Conservation (phyloP, 2,113 vertebrate genomes). For the Sebastes schlegelii region DNA sequence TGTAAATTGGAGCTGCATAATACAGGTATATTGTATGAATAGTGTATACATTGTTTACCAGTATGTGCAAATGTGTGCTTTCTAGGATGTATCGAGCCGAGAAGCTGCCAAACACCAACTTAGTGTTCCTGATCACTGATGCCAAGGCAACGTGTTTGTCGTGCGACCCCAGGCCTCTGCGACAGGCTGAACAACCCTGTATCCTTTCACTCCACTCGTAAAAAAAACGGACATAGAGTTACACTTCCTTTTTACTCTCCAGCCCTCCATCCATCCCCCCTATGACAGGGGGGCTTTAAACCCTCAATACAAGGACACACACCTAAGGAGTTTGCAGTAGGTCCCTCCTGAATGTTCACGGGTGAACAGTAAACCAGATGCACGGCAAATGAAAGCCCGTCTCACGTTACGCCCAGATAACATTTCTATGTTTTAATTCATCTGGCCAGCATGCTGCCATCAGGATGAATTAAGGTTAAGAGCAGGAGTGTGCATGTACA, state of each 20-base stretch:
- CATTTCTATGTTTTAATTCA: constrained; percentile 56
- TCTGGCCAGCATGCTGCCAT: constrained; percentile 53
- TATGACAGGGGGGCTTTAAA: constrained; percentile 60
- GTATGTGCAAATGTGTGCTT: constrained; percentile 69
- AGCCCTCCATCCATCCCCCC: constrained; percentile 63
- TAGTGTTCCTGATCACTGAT: constrained; percentile 97
- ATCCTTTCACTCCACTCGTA: constrained; percentile 87
- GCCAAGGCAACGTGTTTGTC: constrained; percentile 92
- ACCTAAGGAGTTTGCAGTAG: constrained; percentile 61
- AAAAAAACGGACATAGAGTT: constrained; percentile 58
- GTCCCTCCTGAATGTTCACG: constrained; percentile 57
- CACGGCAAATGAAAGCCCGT: constrained; percentile 63
- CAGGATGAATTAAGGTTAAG: constrained; percentile 62
- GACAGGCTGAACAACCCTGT: constrained; percentile 97
- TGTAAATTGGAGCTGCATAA: not conserved
- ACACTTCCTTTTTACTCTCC: constrained; percentile 50
- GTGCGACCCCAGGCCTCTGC: constrained; percentile 92
- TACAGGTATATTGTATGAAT: constrained; percentile 5
- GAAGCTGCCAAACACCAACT: constrained; percentile 95
- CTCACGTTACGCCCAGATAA: constrained; percentile 63
- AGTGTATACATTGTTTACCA: constrained; percentile 1
- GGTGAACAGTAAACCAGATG: constrained; percentile 76
- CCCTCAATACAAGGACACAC: constrained; percentile 61
- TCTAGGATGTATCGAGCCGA: constrained; percentile 91
- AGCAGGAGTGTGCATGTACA: constrained; percentile 4